phyloP scores from a whole-genome alignment of 1,140 invertebrate genomes.

The Archivesica marissinica region DNA sequence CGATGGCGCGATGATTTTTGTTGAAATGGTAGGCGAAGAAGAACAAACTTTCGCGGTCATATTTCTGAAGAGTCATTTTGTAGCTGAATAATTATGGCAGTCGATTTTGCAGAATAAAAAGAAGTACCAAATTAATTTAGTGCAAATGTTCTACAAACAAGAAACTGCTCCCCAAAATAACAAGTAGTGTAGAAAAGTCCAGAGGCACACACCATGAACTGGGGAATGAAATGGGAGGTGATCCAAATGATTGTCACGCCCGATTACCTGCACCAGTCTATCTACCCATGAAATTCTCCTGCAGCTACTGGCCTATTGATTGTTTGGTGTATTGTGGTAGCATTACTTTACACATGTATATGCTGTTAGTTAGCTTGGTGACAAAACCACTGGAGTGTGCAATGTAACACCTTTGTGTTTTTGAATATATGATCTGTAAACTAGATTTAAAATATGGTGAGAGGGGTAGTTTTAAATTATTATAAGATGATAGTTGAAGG shows the following conservation, averaged over 20 bases:
- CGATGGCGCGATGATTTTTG: constrained; percentile 90
- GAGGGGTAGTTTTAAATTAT: neutral
- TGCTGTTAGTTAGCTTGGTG: neutral
- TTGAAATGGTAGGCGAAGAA: constrained; percentile 57
- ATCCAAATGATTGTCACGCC: constrained; percentile 43
- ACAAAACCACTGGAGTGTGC: neutral
- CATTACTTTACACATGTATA: neutral
- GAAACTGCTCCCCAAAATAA: constrained; percentile 1
- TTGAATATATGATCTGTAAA: no score
- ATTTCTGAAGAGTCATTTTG: constrained; percentile 53
- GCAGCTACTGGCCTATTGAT: constrained; percentile 20
- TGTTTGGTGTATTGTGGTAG: constrained; percentile 1
- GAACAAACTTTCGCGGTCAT: constrained; percentile 56
- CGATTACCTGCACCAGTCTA: constrained; percentile 16
- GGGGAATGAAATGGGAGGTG: neutral
- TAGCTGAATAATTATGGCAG: neutral
- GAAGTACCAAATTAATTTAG: neutral
- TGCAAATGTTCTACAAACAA: neutral
- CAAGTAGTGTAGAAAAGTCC: neutral
- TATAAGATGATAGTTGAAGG: no score
- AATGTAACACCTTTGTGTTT: neutral
- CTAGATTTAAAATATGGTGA: no score
- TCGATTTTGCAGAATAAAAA: neutral
- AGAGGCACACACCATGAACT: constrained; percentile 5
- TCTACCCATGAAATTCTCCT: constrained; percentile 33